Evolutionary conservation across 2,797 vertebrate genomes (phyloP), one percentile per base, ranked within the genome.

Genomic region (Nyctalus aviator): DNA sequence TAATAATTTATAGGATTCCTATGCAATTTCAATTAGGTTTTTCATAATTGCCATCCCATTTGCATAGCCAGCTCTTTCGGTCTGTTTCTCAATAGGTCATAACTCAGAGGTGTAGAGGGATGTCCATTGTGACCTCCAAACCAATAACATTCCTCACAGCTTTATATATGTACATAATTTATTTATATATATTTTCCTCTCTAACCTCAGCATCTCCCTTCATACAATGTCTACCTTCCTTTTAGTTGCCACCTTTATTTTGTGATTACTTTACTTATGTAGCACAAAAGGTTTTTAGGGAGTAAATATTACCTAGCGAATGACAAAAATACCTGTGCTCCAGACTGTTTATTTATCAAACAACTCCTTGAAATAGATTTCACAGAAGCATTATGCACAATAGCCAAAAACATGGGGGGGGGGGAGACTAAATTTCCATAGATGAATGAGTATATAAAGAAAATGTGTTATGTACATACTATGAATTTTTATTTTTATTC

Each of bases 1-100:
- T 84, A 94, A 88, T 53, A 92, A 96, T 84, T 90, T 89, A 95
- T 62, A 96, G 44, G 64, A 83, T 90, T 91, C 44, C 41, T 76
- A 23, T 62, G 81, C 46, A 91, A 66, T 79, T 94, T 94, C 79
- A 92, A 55, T 92, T 87, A 62, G 66, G 21, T 66, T 88, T 94
- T 92, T 66, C n/a, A 46, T 82, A 86, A 91, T 66, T 91, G 62
- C 91, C 73, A 76, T 76, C 17, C 35, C 6, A 44, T 91, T 95
- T 91, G 35, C 30, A 64, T 84, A 66, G 32, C 46, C 82, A 69
- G 21, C 23, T 92, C 48, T 95, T 84, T 85, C 44, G 32, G 13
- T 88, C 78, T 96, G 37, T 82, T 91, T 88, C 68, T 57, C 53
- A 93, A 50, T 85, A 91, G 73, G n/a, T 75, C 59, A 92, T 48